Evolutionary conservation across 2,113 vertebrate genomes (phyloP).

Genomic region (Gulo gulo): DNA sequence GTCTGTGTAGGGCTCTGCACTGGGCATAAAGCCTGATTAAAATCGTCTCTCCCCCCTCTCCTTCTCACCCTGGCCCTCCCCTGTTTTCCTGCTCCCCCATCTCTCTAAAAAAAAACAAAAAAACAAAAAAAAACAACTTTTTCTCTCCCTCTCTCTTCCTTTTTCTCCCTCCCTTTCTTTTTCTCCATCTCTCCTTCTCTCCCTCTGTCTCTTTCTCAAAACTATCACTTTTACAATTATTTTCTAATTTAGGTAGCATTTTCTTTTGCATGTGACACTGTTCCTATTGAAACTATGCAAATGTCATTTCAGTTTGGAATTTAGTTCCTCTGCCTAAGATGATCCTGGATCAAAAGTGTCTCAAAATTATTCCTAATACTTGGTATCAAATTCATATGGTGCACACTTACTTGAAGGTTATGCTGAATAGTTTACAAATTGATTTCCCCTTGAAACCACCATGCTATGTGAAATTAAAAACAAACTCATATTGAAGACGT

Average conservation of each 20-base stretch:
- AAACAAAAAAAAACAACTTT: too few species aligned
- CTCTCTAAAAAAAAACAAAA: neutral
- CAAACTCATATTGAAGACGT: neutral
- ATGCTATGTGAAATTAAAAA: neutral
- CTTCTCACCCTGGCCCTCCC: neutral
- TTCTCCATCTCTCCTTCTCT: neutral
- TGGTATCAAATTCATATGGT: neutral
- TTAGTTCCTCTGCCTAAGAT: neutral
- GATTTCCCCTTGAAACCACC: neutral
- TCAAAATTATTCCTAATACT: neutral
- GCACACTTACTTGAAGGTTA: neutral
- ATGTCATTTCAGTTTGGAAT: neutral
- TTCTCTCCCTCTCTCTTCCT: neutral
- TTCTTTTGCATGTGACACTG: neutral
- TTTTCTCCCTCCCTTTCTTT: rapidly evolving
- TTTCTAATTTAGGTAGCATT: neutral
- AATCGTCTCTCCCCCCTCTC: neutral
- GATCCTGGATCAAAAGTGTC: neutral
- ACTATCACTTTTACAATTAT: neutral
- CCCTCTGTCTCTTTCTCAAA: neutral
- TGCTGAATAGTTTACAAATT: neutral
- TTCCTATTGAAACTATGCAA: neutral
- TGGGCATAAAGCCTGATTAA: neutral
- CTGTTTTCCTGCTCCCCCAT: neutral
- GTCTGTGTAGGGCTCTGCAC: neutral